These are phyloP conservation scores for Glyptemys insculpta DNA, from an alignment of 2,797 vertebrate genomes.

Conservation along the genomic window DNA sequence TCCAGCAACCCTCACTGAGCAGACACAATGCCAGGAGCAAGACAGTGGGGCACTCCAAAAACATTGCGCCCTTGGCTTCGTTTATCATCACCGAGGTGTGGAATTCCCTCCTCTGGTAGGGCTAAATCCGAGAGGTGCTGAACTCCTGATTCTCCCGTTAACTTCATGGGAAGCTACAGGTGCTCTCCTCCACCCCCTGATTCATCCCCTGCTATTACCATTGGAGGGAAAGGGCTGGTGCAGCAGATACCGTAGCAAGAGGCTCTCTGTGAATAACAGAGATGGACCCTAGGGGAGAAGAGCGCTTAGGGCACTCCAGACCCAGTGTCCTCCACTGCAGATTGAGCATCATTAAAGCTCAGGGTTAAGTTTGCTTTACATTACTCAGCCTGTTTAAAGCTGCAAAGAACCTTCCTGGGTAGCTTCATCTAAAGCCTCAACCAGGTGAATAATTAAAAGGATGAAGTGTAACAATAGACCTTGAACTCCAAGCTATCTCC, in stretches of 20 bases:
- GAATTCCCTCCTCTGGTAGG: not conserved
- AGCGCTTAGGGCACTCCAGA: not conserved
- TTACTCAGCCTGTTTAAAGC: conserved; percentile 3
- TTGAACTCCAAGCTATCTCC: not conserved
- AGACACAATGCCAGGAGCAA: not conserved
- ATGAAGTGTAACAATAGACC: conserved; percentile 24
- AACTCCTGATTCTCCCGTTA: not conserved
- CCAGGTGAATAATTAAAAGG: conserved; percentile 53
- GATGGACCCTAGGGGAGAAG: not conserved
- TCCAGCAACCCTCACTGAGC: not conserved
- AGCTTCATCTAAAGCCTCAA: conserved; percentile 33
- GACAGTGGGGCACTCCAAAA: fast-evolving
- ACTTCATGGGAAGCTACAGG: not conserved
- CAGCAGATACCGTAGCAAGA: not conserved
- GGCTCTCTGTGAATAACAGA: not conserved
- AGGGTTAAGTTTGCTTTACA: fast-evolving
- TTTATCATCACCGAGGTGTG: not conserved
- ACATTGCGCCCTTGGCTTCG: not conserved
- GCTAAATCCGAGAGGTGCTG: not conserved
- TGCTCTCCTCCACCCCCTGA: not conserved
- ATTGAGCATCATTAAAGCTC: not conserved
- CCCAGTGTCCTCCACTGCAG: not conserved
- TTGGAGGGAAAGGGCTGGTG: not conserved
- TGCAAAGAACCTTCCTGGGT: not conserved
- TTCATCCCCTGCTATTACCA: not conserved